A percentile compares a stretch with the other conserved stretches of the same genome.
Evolutionary conservation across 37 sponge, comb jelly and placozoan species (phyloP).

Genomic region (Aphrocallistes beatrix): DNA sequence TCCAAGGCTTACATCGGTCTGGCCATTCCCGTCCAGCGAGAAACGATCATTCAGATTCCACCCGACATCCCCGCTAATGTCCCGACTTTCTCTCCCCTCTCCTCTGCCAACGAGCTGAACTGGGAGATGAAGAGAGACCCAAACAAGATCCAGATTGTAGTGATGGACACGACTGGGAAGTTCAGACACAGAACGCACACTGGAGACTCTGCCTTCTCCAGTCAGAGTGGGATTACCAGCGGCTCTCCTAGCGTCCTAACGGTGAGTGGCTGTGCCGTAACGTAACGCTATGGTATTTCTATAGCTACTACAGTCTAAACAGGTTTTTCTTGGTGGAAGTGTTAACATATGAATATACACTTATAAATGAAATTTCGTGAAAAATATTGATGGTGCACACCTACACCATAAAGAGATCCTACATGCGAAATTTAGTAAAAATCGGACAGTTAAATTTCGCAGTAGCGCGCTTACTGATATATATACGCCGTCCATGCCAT

Average conservation of each 20-base stretch:
- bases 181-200: neutral
- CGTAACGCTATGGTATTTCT: too few relatives aligned
- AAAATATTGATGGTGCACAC: too few relatives aligned
- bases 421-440: too few relatives aligned
- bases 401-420: too few relatives aligned
- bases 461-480: too few relatives aligned
- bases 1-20: conserved; percentile 4
- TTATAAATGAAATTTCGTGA: too few relatives aligned
- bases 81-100: neutral
- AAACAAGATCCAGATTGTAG: neutral
- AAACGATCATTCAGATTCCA: neutral
- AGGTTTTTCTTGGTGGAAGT: too few relatives aligned
- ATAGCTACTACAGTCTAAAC: too few relatives aligned
- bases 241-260: neutral
- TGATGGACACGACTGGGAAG: neutral
- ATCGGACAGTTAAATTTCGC: too few relatives aligned
- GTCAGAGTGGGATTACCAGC: neutral
- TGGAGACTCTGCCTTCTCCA: conserved; percentile 2
- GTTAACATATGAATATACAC: too few relatives aligned
- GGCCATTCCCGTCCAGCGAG: neutral
- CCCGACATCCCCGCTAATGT: neutral
- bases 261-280: too few relatives aligned
- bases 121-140: conserved; percentile 14
- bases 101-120: neutral
- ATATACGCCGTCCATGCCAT: too few relatives aligned